Base-by-base conservation (phyloP, 2,797 vertebrate species). In the Girardinus metallicus region DNA sequence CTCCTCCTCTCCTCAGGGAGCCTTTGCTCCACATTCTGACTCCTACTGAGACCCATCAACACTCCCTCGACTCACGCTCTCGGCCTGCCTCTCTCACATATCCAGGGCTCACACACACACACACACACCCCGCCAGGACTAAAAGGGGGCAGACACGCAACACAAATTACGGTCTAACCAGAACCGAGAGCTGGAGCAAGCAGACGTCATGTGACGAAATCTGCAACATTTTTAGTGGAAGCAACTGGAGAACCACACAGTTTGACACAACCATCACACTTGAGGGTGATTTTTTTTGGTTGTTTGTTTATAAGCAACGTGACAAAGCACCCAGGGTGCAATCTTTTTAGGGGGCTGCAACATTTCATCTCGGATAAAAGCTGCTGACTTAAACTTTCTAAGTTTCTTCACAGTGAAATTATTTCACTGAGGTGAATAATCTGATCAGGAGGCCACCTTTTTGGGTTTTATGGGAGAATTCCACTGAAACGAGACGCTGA, bases 11-110 rank as follows among this genome's bases (percentile, higher is more conserved):
- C 95, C 94, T 93, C 85, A 29, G 96, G 96, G 96, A 96, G 86
- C 87, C 89, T 89, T 90, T 96, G 96, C 93, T 96, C 95, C 95
- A 96, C 93, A 96, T 96, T 96, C 94, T 95, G 95, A 94, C 95
- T 96, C 95, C 95, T 95, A 94, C 94, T 87, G 95, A 96, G 95
- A 95, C 93, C 94, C 93, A 93, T 93, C 93, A 87, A 94, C 95
- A 94, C 93, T 94, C 90, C 90, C 93, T 89, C 83, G 85, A 89
- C 91, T 89, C 93, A 74, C 87, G 85, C 91, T 87, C 89, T 83
- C 53, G 5, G 85, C 74, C 77, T 47, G 60, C 79, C 78, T 88
- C 81, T 82, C 81, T 83, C 76, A n/a, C 89, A 85, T 81, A 57
- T 79, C 84, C 90, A 77, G 76, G 62, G 72, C 87, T 71, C 41